These are phyloP conservation scores for Astur gentilis DNA, from an alignment of 2,113 vertebrate genomes.

Conservation along the genomic window DNA sequence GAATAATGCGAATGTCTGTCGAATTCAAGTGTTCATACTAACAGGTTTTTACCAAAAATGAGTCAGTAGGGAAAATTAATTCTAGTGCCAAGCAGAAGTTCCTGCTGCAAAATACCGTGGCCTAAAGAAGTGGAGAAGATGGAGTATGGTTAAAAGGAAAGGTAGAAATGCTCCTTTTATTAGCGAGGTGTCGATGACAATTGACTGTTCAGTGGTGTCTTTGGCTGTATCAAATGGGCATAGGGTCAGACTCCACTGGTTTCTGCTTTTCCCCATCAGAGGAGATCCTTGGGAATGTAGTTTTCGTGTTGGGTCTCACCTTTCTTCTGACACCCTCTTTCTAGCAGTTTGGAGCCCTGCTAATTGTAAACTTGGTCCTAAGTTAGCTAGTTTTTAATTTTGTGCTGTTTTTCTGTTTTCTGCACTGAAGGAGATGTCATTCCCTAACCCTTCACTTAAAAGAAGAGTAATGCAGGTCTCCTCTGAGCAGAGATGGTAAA, in stretches of 20 bases:
- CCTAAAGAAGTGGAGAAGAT: neutral
- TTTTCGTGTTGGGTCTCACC: neutral
- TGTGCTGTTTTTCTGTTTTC: neutral
- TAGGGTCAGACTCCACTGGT: neutral
- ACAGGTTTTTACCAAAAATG: neutral
- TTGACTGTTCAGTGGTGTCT: neutral
- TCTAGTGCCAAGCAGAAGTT: neutral
- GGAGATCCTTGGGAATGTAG: neutral
- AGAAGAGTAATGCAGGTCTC: neutral
- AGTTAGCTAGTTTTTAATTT: neutral
- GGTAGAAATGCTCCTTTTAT: fast-evolving
- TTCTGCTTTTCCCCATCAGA: neutral
- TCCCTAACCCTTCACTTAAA: neutral
- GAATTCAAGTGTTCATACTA: neutral
- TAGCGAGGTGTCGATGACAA: neutral
- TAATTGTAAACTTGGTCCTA: neutral
- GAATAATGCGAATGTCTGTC: neutral
- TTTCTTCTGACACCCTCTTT: neutral
- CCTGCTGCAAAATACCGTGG: neutral
- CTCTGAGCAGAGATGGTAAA: neutral
- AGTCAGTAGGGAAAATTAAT: neutral
- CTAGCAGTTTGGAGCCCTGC: neutral
- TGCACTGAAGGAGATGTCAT: neutral
- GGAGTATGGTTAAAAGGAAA: neutral
- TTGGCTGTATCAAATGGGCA: neutral